Evolutionary conservation across 2,888 invertebrate species (phyloP), one percentile per base, ranked within the genome.

Genomic region (Laothoe populi): DNA sequence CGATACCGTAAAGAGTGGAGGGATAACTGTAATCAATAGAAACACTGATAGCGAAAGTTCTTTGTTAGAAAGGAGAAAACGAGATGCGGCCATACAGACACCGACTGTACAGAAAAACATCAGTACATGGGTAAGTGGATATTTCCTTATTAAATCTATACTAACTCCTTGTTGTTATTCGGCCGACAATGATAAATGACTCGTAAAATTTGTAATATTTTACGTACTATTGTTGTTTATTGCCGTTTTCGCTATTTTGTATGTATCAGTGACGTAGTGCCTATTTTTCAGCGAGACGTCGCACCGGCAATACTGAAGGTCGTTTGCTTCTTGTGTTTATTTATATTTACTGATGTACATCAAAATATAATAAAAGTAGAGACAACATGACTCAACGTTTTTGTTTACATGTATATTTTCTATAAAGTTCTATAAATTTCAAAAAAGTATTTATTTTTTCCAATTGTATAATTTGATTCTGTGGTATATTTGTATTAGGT

Each of bases 101-200:
- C 81, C 87, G 63, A 72, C 75, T 45, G 69, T 81, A 63, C 76
- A 80, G 71, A 88, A 84, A 82, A 92, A 91, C 73, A 88, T 90
- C 66, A 92, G 87, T 83, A 90, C 91, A 79, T 92, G 92, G 93
- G 93, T 93, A 89, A 13, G 16, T 21, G 75, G 72, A 64, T 66
- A 78, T 81, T 81, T 86, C 83, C 83, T 83, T 81, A 82, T 84
- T 86, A 83, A 69, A 72, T 4, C 19, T n/a, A 65, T 66, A 73
- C 77, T 70, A 64, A 67, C 79, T 79, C 80, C 79, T 81, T 82
- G 75, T 82, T 78, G 66, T 72, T 73, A 70, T 72, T 77, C 73
- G 73, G 66, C 65, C 53, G 31, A 19, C 31, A 35, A 31, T 35
- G 71, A 79, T 81, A 74, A 73, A 70, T 76, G 71, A 73, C 66